Conservation (phyloP, 2,888 invertebrate genomes). For the Lottia scabra region DNA sequence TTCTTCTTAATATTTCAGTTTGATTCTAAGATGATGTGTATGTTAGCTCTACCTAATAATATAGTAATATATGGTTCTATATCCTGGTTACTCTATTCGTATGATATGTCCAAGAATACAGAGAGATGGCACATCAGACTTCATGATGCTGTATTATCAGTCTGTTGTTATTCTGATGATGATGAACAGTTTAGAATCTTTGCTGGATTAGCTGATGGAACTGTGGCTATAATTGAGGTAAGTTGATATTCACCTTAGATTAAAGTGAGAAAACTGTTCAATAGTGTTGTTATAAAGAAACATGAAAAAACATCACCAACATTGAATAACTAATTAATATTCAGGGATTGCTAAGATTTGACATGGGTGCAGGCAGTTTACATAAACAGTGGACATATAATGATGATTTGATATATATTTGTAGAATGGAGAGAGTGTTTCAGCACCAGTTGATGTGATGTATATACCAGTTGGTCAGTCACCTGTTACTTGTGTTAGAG, state of each 20-base stretch:
- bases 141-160: slow-evolving; percentile 70
- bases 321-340: no score
- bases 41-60: slow-evolving; percentile 61
- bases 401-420: not conserved
- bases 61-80: slow-evolving; percentile 70
- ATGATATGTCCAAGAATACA: slow-evolving; percentile 58
- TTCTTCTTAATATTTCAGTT: slow-evolving; percentile 54
- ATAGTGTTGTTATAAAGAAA: no score
- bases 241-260: not conserved
- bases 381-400: no score
- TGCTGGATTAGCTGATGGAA: slow-evolving; percentile 72
- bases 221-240: slow-evolving; percentile 72
- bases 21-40: slow-evolving; percentile 71
- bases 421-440: slow-evolving; percentile 13
- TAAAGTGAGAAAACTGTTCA: no score
- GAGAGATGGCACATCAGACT: slow-evolving; percentile 70
- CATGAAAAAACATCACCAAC: no score
- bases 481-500: slow-evolving; percentile 69
- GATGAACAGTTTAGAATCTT: slow-evolving; percentile 65
- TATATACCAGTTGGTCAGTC: slow-evolving; percentile 72
- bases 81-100: slow-evolving; percentile 69
- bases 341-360: no score
- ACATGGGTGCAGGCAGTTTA: no score
- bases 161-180: slow-evolving; percentile 65
- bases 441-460: slow-evolving; percentile 64